A percentile compares a stretch with the other conserved stretches of the same genome.
Conservation (phyloP, 2,113 vertebrate species). For the Mirounga angustirostris region DNA sequence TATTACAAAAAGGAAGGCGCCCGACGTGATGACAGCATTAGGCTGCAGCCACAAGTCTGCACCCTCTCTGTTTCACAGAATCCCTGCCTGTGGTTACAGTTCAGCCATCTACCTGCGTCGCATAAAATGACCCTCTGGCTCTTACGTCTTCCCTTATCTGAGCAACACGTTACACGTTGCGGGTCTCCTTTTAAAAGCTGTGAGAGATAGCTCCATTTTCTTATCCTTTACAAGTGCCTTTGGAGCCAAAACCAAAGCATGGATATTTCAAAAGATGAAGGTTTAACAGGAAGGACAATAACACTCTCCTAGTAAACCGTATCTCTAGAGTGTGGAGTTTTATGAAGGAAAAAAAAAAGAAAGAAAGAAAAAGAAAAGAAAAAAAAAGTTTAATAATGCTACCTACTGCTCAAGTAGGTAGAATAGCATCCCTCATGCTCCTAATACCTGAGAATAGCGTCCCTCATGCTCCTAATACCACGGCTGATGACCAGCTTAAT, state of each 20-base stretch:
- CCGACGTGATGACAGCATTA: slow-evolving; percentile 70
- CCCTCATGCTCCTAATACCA: slow-evolving; percentile 39
- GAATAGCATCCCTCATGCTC: slow-evolving; percentile 61
- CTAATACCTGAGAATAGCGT: slow-evolving; percentile 63
- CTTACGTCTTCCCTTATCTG: slow-evolving; percentile 82
- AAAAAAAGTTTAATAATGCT: slow-evolving; percentile 76
- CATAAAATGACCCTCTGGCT: slow-evolving; percentile 69
- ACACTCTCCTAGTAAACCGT: slow-evolving; percentile 65
- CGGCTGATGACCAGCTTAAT: slow-evolving; percentile 76
- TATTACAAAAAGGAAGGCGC: slow-evolving; percentile 68
- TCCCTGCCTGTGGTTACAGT: slow-evolving; percentile 24
- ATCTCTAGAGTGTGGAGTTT: slow-evolving; percentile 65
- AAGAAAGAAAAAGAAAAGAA: slow-evolving; percentile 3
- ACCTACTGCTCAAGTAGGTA: slow-evolving; percentile 62
- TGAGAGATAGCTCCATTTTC: slow-evolving; percentile 53
- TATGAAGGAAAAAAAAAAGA: slow-evolving; percentile 61
- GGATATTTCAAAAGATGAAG: slow-evolving; percentile 76
- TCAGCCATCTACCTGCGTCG: slow-evolving; percentile 69
- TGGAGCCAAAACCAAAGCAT: slow-evolving; percentile 64
- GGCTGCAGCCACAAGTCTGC: slow-evolving; percentile 39
- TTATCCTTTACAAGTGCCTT: slow-evolving; percentile 72
- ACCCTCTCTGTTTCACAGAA: slow-evolving; percentile 66
- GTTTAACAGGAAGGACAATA: slow-evolving; percentile 66
- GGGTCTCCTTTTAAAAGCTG: slow-evolving; percentile 66
- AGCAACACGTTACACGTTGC: slow-evolving; percentile 59